Evolutionary conservation across 2,113 vertebrate species (phyloP), one percentile per base, ranked within the genome.

Genomic region (Cnemophilus loriae): DNA sequence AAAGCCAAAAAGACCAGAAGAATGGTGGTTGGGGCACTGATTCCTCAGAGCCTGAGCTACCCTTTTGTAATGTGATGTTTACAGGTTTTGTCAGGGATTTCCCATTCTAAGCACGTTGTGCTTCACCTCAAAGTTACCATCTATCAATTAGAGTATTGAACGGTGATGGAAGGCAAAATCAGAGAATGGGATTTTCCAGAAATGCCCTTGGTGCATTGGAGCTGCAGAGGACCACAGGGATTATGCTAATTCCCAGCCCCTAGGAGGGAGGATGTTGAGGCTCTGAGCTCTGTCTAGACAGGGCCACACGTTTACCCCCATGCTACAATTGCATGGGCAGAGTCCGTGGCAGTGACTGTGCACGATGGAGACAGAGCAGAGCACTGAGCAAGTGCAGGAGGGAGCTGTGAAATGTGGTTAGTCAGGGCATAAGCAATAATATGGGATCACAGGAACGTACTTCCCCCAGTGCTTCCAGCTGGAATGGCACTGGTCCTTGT

Each of bases 71-170:
- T n/a, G 41, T 37, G 71, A 39, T 10, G 52, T 86, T 84, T 90
- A 42, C 46, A 70, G 70, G 33, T 90, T 93, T 89, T 61, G 41
- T 49, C 84, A 76, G 59, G 39, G 49, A 81, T 94, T 96, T 93
- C 46, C 75, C 70, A 90, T 94, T 95, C 94, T n/a, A 21, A 65
- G 67, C 90, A 90, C 17, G 7, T 86, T 67, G 75, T 91, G 26
- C 84, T 87, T 95, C 77, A 87, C 84, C 71, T 94, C 87, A 55
- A 59, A 87, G 84, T 95, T 87, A 84, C 5, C 3, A 77, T 91
- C 77, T 79, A 53, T 91, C 87, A 92, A 68, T 96, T 95, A 93
- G 57, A 76, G 59, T 85, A 93, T 94, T 93, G 96, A 95, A 61
- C 35, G 3, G 84, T 65, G 82, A 59, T 59, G 75, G 71, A 79